Base-by-base conservation (phyloP, 2,888 invertebrate species). In the Melolontha melolontha region DNA sequence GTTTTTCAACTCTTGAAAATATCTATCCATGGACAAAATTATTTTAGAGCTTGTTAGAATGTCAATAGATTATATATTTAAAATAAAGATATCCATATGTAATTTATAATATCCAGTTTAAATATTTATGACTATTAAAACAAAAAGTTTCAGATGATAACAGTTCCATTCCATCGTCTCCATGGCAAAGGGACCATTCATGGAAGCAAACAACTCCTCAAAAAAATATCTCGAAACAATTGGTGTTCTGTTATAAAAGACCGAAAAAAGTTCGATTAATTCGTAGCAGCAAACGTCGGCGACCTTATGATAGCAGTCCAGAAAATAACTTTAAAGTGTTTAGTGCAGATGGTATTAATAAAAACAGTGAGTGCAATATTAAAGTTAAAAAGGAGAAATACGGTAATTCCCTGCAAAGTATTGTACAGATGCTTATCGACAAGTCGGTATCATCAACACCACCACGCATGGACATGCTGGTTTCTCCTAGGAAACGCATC, bases 101-200 rank as follows among this genome's bases (percentile, higher is more conserved):
- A 22, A 22, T 22, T 1, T 22, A 22, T 34, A 34, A 29, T 34
- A 8, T 29, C 5, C 11, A 54, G 5, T n/a, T n/a, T 54, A 27
- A 39, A 39, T 54, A 22, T 27, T 14, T 54, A 16, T 16, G n/a
- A 39, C 6, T 47, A 59, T 47, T 68, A 22, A 42, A 10, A 41
- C 22, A 62, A 42, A 65, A 76, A 91, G 91, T 92, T 84, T 94
- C 94, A 79, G 95, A 95, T 86, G 95, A 95, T 84, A 95, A 94
- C 85, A 93, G 93, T 80, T 95, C 94, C 74, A 89, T 95, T 81
- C 94, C 94, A 83, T 94, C 94, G 75, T 95, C 94, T 79, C 95
- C 94, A 71, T 94, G 94, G 93, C 93, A 94, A 84, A 89, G 94
- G 76, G 94, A 95, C 84, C 94, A 94, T 85, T 92, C 92, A 81